Evolutionary conservation across 2,113 vertebrate genomes (phyloP), one percentile per base, ranked within the genome.

Genomic region (Tachysurus vachellii): DNA sequence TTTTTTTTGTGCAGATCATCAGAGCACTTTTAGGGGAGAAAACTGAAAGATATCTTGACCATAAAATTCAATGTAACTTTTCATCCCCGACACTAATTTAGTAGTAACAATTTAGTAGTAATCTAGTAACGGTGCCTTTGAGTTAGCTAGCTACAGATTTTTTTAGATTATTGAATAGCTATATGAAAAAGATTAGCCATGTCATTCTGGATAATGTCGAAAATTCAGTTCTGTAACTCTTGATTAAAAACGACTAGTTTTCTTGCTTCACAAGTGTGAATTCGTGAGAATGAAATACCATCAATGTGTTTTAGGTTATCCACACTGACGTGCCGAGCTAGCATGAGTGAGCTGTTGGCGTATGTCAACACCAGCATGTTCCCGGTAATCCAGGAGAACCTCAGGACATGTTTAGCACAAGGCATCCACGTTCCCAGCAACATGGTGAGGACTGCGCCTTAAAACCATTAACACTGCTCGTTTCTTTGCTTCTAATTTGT

Each of bases 241-340:
- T 21, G 7, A 73, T 11, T 44, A 44, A 21, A 73, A 44, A 36
- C 36, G 5, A 19, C 59, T 61, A 21, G 21, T 23, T 66, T 66
- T 13, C 26, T 28, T 10, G 12, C 4, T 16, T 36, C 28, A 16
- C 3, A 7, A 1, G 9, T 9, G 23, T 26, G 21, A 75, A 13
- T 13, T 53, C 42, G 31, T 44, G 13, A 3, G 3, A 68, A 16
- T 13, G 9, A 73, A 26, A 14, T 79, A 47, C n/a, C 54, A 10
- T 79, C 5, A 9, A 31, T 23, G 7, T 4, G 42, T 83, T 50
- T 61, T 56, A 96, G 96, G 90, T 86, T 96, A 85, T 94, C 93
- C 28, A 90, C 90, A 23, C 86, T 94, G 50, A 79, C 93, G 0
- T 96, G 96, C 90, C 90, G 93, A 86, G 94, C 94, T 44, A 90